Base-by-base conservation (phyloP, 2,888 invertebrate species). In the Phoronis australis region DNA sequence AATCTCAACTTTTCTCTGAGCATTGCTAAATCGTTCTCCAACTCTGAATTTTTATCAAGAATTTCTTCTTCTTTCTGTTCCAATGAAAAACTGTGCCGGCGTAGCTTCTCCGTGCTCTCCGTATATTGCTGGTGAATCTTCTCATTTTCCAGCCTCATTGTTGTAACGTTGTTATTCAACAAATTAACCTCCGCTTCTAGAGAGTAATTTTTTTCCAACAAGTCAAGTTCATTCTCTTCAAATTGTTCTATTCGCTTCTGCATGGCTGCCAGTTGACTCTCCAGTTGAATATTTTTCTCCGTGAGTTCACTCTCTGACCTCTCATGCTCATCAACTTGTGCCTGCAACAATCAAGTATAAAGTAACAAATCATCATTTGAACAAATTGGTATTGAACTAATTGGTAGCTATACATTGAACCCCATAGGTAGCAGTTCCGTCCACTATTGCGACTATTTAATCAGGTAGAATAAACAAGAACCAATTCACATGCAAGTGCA, bases 301-400 rank as follows among this genome's bases (percentile, higher is more conserved):
- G 48, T 49, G 12, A 56, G 43, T 44, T 60, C 52, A 15, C 45
- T 48, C 38, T 53, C 54, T 26, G 52, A 45, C 21, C 38, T 25
- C 31, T 31, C 31, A 31, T 31, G 41, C 31, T 25, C 22, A 35
- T 31, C 25, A 39, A 45, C 23, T 23, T 47, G 47, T 26, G 42
- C 45, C 52, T 50, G 49, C 47, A 54, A 45, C 42, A 21, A 1
- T 0, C n/a, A 31, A n/a, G 1, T 21, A 31, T 3, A 9, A 9
- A 31, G 35, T 20, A 1, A 42, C 22, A 23, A 42, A 23, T 6
- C 12, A 24, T 4, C 9, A n/a, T 20, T 20, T n/a, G 26, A 45
- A n/a, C n/a, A n/a, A n/a, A n/a, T n/a, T n/a, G n/a, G n/a, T n/a
- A n/a, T n/a, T n/a, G n/a, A n/a, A n/a, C n/a, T n/a, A n/a, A n/a